A percentile compares a stretch with the other conserved stretches of the same genome.
Evolutionary conservation across 2,797 vertebrate species (phyloP).

Genomic region (Nasua narica): DNA sequence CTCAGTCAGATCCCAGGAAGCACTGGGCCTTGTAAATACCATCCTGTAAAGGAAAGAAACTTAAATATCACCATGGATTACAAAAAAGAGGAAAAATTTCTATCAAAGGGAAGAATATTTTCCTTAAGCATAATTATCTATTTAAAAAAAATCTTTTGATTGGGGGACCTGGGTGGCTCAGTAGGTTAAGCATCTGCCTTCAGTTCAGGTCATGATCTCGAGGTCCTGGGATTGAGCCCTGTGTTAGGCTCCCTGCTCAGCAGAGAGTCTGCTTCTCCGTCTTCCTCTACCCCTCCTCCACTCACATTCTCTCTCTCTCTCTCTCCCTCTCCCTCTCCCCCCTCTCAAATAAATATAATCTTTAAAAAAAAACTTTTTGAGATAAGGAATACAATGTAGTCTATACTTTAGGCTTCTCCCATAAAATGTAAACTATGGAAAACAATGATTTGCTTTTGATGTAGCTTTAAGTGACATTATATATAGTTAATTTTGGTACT

Average conservation of each 20-base stretch:
- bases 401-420: neutral
- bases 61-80: neutral
- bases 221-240: no score
- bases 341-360: neutral
- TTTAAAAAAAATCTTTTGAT: neutral
- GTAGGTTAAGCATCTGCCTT: neutral
- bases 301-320: no score
- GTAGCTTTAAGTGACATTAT: neutral
- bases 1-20: neutral
- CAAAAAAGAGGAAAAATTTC: neutral
- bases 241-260: no score
- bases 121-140: neutral
- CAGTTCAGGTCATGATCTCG: no score
- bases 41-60: neutral
- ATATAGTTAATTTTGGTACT: neutral
- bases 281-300: no score
- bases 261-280: no score
- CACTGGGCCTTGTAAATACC: neutral
- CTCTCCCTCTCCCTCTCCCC: no score
- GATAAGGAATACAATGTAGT: neutral
- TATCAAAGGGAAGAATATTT: neutral
- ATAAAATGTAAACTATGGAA: neutral
- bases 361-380: neutral
- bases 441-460: neutral
- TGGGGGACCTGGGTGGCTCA: neutral